Base-by-base conservation (phyloP, 2,797 vertebrate species). In the Sardinella longiceps region DNA sequence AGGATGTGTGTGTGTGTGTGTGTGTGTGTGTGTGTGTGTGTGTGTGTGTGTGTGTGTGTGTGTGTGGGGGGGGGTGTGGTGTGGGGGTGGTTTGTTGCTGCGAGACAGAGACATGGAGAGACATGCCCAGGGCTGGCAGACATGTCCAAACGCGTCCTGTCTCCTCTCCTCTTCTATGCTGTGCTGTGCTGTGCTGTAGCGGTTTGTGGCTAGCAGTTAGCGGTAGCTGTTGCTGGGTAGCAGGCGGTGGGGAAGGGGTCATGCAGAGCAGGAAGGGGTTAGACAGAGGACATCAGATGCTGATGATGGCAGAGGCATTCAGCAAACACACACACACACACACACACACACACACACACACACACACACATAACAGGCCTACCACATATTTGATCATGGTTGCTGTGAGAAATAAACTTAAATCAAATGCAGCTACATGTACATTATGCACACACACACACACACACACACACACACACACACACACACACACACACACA, bases 61-160 rank as follows among this genome's bases (percentile, higher is more conserved):
- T n/a, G n/a, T n/a, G n/a, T 14, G 5, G 37, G 70, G 37, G 33
- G 23, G 56, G n/a, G 56, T n/a, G n/a, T n/a, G n/a, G n/a, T n/a
- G 58, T 10, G 23, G n/a, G n/a, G n/a, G 58, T 23, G 58, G 23
- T n/a, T n/a, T 70, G n/a, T 1, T 15, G 66, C 18, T 39, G 33
- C 33, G 37, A 23, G 70, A 20, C 33, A 43, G 33, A 37, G 63
- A 70, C 28, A 70, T 77, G 70, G 70, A 77, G 37, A 37, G 70
- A 70, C 70, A 77, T 39, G 70, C 70, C 37, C 33, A n/a, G 25
- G 70, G 70, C 20, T 77, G 70, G 70, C 70, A 77, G 70, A 77
- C 37, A 77, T 77, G 70, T 77, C 70, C 37, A 77, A 77, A 77
- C 70, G 70, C 23, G 33, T 77, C 70, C 70, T 37, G 70, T 77